Base-by-base conservation (phyloP, 2,888 invertebrate species). In the Drosophila multiciliata region DNA sequence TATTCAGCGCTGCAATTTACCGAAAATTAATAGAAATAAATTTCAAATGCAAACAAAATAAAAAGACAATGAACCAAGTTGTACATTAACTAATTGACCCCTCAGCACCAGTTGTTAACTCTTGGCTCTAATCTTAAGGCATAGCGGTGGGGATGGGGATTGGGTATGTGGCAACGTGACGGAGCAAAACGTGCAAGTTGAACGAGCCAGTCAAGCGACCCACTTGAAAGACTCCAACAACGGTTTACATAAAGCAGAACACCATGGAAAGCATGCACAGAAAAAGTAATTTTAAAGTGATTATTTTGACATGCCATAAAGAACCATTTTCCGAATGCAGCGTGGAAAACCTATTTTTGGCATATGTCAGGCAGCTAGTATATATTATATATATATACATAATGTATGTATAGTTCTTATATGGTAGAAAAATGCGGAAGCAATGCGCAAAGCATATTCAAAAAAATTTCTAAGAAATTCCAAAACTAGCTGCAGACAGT, bases 271-370 rank as follows among this genome's bases (percentile, higher is more conserved):
- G 35, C 53, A 42, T 38, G 42, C 53, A 29, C 33, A 35, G 60
- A 50, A 77, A 66, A 70, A 75, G 61, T 66, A 17, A 61, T 57
- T 71, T 66, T 78, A 55, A 72, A 75, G 66, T 75, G 63, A 75
- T 66, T 78, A 68, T 72, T 78, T 72, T 63, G 60, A 78, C 67
- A 68, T 63, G 65, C 72, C 72, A 68, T 66, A 78, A 57, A 75
- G 65, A 53, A 72, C 20, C 45, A 40, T 58, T 48, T 48, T 9
- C n/a, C 42, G 60, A 67, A 36, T 54, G 67, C 72, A 49, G 38
- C 20, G 45, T 50, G 20, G 15, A 7, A 40, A 68, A 63, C 60
- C 78, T 78, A 78, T 78, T 75, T 78, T 75, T 52, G 36, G 62
- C 52, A 62, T 59, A 53, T 70, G 61, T 71, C 76, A 73, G 64